Base-by-base conservation (phyloP, 2,113 vertebrate genomes). In the Lampris incognitus region DNA sequence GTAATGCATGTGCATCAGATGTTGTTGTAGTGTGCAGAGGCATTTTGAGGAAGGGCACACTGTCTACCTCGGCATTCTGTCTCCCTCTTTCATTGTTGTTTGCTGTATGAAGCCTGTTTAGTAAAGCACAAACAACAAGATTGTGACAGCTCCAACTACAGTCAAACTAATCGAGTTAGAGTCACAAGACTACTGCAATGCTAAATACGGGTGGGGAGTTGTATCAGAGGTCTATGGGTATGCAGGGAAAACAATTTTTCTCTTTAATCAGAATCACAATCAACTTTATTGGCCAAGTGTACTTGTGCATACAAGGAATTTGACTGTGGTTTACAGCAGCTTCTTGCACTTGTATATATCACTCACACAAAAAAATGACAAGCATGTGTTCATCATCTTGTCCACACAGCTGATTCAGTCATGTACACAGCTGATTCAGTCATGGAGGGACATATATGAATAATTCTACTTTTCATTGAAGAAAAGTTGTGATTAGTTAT, bases 171-270 rank as follows among this genome's bases (percentile, higher is more conserved):
- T 86, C 90, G 68, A 80, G 84, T 85, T 86, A 58, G 78, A 83
- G 83, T 92, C 91, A 89, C 87, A 89, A 92, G 92, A 91, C 77
- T 71, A 72, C 89, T 83, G 62, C 36, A 50, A 40, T 6, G 41
- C 58, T 72, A 81, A 54, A 69, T 41, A 66, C 44, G 67, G 48
- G 5, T 1, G 5, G 58, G 39, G 37, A 40, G 37, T 37, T 9
- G 9, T 76, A 44, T 76, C 56, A 50, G 41, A 64, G 78, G 58
- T 9, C 67, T 56, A 62, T 1, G 5, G 41, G 3, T 38, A 2
- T 41, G 40, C 24, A 48, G 46, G 80, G 6, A 83, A 76, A 60
- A 65, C 74, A 37, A 24, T 40, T 81, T 77, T 46, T 82, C 51
- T 42, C 72, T 41, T 36, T 42, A 79, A 24, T 24, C 24, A 24